Evolutionary conservation across 23 tunicate species (phyloP).

Genomic region (Styela plicata): DNA sequence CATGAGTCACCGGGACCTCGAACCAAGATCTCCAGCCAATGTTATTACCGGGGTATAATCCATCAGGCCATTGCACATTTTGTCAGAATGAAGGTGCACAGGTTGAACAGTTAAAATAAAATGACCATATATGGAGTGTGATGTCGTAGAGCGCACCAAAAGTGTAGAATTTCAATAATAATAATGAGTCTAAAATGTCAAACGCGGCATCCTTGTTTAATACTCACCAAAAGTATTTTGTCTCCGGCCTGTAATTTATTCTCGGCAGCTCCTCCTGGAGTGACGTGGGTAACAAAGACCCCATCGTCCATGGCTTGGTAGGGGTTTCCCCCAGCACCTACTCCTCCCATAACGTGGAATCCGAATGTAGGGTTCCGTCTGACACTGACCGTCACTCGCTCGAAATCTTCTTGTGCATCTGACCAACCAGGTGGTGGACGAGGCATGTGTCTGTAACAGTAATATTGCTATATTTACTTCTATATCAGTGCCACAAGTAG

Average conservation of each 20-base stretch:
- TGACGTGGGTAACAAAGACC: constrained; percentile 81
- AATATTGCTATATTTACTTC: neutral
- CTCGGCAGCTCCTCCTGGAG: constrained; percentile 88
- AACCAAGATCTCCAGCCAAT: no score
- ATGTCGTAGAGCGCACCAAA: no score
- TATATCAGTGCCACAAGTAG: no score
- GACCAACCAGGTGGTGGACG: constrained; percentile 40
- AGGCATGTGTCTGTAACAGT: constrained; percentile 16
- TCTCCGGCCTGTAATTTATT: constrained; percentile 78
- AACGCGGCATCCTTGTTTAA: no score
- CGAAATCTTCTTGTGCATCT: constrained; percentile 54
- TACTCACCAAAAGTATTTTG: constrained; percentile 82
- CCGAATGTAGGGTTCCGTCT: constrained; percentile 91
- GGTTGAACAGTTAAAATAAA: no score
- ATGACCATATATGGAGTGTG: no score
- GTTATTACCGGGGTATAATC: no score
- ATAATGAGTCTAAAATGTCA: no score
- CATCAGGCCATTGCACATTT: no score
- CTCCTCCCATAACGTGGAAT: constrained; percentile 89
- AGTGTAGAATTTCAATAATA: no score
- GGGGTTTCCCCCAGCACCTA: constrained; percentile 79
- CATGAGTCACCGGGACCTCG: no score
- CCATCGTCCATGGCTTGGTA: constrained; percentile 88
- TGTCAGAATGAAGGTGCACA: no score
- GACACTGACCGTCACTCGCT: constrained; percentile 72